Base-by-base conservation (phyloP, 1,140 invertebrate genomes). In the Pseudomyrmex pallidus region DNA sequence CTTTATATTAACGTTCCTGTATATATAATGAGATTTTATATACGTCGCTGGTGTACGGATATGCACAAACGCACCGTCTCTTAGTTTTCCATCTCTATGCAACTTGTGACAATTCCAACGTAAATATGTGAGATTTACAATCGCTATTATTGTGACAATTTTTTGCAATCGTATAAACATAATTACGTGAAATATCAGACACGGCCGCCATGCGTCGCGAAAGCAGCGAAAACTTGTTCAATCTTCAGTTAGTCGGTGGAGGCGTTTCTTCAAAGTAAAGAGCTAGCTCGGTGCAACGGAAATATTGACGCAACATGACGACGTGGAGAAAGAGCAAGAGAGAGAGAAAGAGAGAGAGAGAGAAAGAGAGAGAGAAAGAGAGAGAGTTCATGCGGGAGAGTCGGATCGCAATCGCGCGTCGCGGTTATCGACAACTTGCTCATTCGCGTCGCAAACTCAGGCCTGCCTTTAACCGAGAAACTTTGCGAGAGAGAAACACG, bases 371-470 rank as follows among this genome's bases (percentile, higher is more conserved):
- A 57, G 35, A 35, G 5, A 35, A 5, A 35, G 5, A 7, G 5
- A 7, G 35, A 35, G 52, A 57, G 63, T 80, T 61, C 22, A 80
- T 72, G 76, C 76, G 44, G 44, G 66, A 35, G 4, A 72, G 46
- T 44, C 76, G 22, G 66, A 70, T 70, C 22, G 66, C 76, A 72
- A 72, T 80, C 66, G 66, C 66, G 56, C 64, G 66, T 78, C 64
- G 64, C 5, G 44, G 54, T 80, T 80, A 80, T 77, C 73, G 78
- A 86, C 85, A 86, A 84, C 73, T 86, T 84, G 82, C 82, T 78
- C 70, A 77, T 66, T 86, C 74, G 46, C 74, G 52, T 86, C 44
- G 3, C 76, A 35, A 67, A 54, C 20, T 52, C 52, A 52, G 62
- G 46, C 20, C 35, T 70, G 76, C 59, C 66, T 72, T 83, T 66